Percentiles rank a stretch among this genome's conserved stretches.
Evolutionary conservation across 1,140 invertebrate genomes (phyloP).

Genomic region (Magallana angulata): DNA sequence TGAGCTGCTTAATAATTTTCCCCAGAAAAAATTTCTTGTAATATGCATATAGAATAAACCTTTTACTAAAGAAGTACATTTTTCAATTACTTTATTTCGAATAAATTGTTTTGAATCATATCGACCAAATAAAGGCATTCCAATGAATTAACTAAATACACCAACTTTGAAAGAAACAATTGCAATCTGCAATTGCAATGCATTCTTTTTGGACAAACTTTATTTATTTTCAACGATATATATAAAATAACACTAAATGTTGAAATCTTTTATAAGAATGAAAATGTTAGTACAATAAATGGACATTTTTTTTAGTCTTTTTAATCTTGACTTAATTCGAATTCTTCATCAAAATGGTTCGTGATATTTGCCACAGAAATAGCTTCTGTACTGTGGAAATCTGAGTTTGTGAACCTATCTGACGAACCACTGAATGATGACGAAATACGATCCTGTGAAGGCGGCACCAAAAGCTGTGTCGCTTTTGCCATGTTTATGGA

Average conservation of each 20-base stretch:
- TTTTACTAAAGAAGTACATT: too few relatives aligned
- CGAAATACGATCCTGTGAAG: neutral
- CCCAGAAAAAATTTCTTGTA: too few relatives aligned
- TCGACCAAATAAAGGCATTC: too few relatives aligned
- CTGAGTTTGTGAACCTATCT: neutral
- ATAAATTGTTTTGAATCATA: too few relatives aligned
- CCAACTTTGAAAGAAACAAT: neutral
- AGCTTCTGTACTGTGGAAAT: neutral
- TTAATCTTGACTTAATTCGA: neutral
- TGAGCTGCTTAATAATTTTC: too few relatives aligned
- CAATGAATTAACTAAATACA: neutral
- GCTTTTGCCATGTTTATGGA: neutral
- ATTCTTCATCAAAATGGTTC: constrained; percentile 8
- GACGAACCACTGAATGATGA: neutral
- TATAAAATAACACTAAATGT: neutral
- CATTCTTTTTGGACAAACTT: neutral
- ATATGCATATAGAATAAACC: too few relatives aligned
- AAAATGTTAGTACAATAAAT: neutral
- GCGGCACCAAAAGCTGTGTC: neutral
- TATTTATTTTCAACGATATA: neutral
- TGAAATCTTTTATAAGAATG: neutral
- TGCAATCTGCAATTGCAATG: too few relatives aligned
- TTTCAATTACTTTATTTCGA: too few relatives aligned
- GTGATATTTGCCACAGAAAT: constrained; percentile 35
- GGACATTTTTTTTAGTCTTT: neutral